Conservation (phyloP, 1,140 invertebrate species). For the Bombus picipes region DNA sequence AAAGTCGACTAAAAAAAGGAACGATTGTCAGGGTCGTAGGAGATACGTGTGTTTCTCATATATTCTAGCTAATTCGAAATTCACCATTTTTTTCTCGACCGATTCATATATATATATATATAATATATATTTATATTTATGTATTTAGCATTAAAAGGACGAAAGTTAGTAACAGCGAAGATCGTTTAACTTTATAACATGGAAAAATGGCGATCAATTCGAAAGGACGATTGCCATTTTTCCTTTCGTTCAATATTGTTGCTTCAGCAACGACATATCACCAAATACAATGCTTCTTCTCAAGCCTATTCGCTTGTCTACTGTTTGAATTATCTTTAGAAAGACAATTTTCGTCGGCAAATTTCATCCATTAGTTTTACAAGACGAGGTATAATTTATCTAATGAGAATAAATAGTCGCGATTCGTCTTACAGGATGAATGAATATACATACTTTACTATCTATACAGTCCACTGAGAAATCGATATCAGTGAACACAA, state of each 20-base stretch:
- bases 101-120: neutral
- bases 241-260: neutral
- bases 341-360: neutral
- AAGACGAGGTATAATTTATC: neutral
- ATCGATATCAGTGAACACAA: neutral
- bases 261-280: neutral
- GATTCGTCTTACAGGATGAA: too few species aligned
- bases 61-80: slow-evolving; percentile 42
- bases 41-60: slow-evolving; percentile 40
- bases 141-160: slow-evolving; percentile 49
- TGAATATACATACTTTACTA: slow-evolving; percentile 30
- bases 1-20: slow-evolving; percentile 51
- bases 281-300: neutral
- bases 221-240: neutral
- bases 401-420: neutral
- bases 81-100: slow-evolving; percentile 27
- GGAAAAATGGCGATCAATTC: slow-evolving; percentile 5
- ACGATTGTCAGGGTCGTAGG: slow-evolving; percentile 63
- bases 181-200: slow-evolving; percentile 40
- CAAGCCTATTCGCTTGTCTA: neutral
- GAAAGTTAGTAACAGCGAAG: slow-evolving; percentile 57
- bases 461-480: neutral
- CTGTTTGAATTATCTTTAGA: neutral
- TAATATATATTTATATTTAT: neutral
- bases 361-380: neutral